A percentile compares a stretch with the other conserved stretches of the same genome.
These are phyloP conservation scores for Microchirus variegatus DNA, from an alignment of 2,797 vertebrate genomes.

Conservation along the genomic window DNA sequence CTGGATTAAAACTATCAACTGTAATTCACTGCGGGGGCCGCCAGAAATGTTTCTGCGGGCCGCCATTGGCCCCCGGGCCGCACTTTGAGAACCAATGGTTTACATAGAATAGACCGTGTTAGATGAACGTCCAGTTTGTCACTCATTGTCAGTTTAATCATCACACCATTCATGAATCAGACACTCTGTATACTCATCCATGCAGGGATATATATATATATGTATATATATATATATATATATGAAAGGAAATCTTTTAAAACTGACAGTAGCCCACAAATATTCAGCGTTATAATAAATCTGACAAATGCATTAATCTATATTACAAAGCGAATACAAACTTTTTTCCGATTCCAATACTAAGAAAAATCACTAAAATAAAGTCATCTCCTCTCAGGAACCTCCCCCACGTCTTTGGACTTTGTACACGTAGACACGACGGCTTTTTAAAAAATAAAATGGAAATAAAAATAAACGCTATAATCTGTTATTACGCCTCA, in stretches of 20 bases:
- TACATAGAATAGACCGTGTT: slow-evolving; percentile 10
- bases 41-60: no score
- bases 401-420: slow-evolving; percentile 15
- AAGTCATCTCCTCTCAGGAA: slow-evolving; percentile 29
- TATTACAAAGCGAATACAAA: slow-evolving; percentile 38
- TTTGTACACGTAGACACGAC: slow-evolving; percentile 20
- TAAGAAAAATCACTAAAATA: slow-evolving; percentile 53
- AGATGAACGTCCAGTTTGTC: slow-evolving; percentile 15
- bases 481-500: not conserved
- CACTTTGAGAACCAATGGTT: no score
- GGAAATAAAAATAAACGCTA: not conserved
- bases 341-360: slow-evolving; percentile 3
- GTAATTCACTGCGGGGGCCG: no score
- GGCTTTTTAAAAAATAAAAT: no score
- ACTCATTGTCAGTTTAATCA: slow-evolving; percentile 68
- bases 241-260: slow-evolving; percentile 4
- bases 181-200: slow-evolving; percentile 42
- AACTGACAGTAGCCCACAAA: slow-evolving; percentile 24
- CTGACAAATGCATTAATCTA: slow-evolving; percentile 32
- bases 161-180: slow-evolving; percentile 47
- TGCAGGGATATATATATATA: slow-evolving; percentile 18
- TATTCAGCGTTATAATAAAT: slow-evolving; percentile 35
- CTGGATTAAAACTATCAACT: no score
- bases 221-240: no score
- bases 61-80: no score